phyloP scores from a whole-genome alignment of 2,113 vertebrate species.

The Perognathus longimembris region DNA sequence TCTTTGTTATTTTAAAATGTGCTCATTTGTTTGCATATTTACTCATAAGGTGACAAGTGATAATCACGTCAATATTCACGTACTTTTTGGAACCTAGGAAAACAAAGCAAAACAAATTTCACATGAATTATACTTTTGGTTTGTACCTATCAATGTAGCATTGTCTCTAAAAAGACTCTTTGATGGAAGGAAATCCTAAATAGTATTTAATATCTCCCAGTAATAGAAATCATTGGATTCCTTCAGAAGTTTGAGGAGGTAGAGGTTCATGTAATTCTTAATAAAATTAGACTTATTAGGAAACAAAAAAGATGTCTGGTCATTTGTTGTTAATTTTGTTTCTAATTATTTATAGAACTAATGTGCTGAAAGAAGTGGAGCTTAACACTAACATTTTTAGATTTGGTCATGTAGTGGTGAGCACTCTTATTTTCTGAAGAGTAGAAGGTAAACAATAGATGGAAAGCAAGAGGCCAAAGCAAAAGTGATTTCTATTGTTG shows the following conservation, averaged over 20 bases:
- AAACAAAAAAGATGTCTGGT: background rate
- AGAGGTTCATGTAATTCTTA: background rate
- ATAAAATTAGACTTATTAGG: constrained; percentile 2
- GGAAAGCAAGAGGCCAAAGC: background rate
- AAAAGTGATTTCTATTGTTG: too few species aligned
- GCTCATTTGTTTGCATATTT: constrained; percentile 63
- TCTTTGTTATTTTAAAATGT: constrained; percentile 66
- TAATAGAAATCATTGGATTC: constrained; percentile 6
- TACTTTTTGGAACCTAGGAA: constrained; percentile 44
- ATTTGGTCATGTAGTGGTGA: background rate
- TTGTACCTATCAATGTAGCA: background rate
- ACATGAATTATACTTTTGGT: background rate
- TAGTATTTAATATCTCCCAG: background rate
- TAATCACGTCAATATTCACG: constrained; percentile 14
- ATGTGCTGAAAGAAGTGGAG: background rate
- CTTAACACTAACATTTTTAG: background rate
- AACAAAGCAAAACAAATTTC: constrained; percentile 61
- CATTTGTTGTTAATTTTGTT: too few species aligned
- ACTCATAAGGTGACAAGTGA: constrained; percentile 40
- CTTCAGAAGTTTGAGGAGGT: constrained; percentile 27
- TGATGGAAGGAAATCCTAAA: background rate
- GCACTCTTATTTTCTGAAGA: background rate
- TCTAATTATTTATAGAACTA: constrained; percentile 18
- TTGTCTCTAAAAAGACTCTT: background rate
- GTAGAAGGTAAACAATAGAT: background rate